phyloP scores from a whole-genome alignment of 2,888 invertebrate species.

The Aphodius sticticus region DNA sequence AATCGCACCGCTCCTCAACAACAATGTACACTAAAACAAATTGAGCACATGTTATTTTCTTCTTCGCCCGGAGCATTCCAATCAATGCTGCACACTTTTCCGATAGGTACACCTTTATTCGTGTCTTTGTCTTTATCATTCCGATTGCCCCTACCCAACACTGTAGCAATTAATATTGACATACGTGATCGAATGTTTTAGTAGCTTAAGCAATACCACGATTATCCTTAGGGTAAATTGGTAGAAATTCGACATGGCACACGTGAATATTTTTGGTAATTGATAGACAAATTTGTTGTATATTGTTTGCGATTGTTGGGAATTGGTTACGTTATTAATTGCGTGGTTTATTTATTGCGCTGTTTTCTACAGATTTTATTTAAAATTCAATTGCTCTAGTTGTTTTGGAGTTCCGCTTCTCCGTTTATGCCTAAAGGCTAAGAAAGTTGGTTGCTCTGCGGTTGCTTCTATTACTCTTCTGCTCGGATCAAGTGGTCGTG shows the following conservation, averaged over 20 bases:
- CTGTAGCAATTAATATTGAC: background rate
- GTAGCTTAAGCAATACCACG: background rate
- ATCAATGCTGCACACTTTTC: background rate
- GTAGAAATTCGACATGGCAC: background rate
- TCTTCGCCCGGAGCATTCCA: background rate
- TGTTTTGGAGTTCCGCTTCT: conserved; percentile 4
- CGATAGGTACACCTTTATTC: background rate
- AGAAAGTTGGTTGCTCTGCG: background rate
- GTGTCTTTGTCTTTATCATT: background rate
- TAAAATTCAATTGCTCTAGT: background rate
- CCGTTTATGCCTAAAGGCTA: background rate
- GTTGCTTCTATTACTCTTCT: conserved; percentile 4
- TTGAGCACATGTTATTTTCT: background rate
- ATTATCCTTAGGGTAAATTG: background rate
- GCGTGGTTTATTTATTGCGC: background rate
- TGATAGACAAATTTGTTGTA: background rate
- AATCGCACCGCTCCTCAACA: background rate
- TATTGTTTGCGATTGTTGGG: background rate
- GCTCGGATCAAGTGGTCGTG: background rate
- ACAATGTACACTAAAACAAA: background rate
- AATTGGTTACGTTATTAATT: background rate
- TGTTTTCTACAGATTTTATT: background rate
- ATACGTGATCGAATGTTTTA: background rate
- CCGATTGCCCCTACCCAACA: background rate
- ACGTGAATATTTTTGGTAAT: background rate